These are phyloP conservation scores for Centropristis striata DNA, from an alignment of 2,113 vertebrate genomes.

Conservation along the genomic window DNA sequence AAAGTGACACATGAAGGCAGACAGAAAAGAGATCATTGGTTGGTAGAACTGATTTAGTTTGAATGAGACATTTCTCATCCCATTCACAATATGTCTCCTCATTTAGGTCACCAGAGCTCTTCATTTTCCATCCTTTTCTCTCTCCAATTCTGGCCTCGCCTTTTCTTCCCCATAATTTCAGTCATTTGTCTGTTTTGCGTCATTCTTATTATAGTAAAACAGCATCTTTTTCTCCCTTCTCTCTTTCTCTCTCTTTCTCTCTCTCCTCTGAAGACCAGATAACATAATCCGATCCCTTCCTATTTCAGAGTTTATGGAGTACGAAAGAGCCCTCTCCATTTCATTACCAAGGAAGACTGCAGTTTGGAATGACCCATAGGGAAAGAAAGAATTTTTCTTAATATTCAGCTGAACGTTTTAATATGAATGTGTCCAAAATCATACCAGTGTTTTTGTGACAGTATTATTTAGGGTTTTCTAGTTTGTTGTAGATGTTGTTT, in stretches of 20 bases:
- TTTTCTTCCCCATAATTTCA: not conserved
- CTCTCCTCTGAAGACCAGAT: slow-evolving; percentile 8
- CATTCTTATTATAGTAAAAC: slow-evolving; percentile 24
- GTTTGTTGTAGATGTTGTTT: not conserved
- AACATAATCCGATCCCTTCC: slow-evolving; percentile 49
- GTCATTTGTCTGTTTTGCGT: slow-evolving; percentile 32
- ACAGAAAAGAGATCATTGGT: not conserved
- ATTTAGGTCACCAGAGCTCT: slow-evolving; percentile 44
- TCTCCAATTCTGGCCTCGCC: not conserved
- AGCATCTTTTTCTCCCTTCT: not conserved
- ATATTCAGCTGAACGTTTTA: slow-evolving; percentile 7
- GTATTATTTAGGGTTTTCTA: too few relatives aligned
- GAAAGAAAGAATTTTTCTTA: not conserved
- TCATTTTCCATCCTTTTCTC: slow-evolving; percentile 6
- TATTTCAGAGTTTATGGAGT: slow-evolving; percentile 53
- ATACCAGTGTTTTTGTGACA: slow-evolving; percentile 9
- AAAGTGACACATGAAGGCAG: not conserved
- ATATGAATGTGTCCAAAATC: slow-evolving; percentile 12
- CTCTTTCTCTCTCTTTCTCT: not conserved
- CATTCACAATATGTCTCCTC: slow-evolving; percentile 27
- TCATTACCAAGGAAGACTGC: slow-evolving; percentile 23
- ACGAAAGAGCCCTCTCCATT: slow-evolving; percentile 39
- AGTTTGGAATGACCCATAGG: slow-evolving; percentile 15
- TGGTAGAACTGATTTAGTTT: slow-evolving; percentile 43
- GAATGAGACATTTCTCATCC: slow-evolving; percentile 35